Percentiles rank a stretch among this genome's conserved stretches.
Conservation (phyloP, 2,888 invertebrate species). For the Dryococelus australis region DNA sequence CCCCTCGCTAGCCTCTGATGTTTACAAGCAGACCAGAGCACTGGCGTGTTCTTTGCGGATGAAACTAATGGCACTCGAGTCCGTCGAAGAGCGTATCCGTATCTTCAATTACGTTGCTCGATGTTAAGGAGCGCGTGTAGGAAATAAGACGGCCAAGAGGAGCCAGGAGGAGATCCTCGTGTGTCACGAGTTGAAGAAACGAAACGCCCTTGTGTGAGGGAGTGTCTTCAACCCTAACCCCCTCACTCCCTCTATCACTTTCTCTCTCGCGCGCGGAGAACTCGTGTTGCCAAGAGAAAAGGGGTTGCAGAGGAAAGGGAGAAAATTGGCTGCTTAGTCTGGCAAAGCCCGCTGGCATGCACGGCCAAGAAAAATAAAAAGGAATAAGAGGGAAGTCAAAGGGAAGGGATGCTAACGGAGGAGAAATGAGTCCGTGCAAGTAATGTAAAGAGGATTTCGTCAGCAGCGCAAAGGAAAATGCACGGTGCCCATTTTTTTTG, state of each 20-base stretch:
- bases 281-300: no score
- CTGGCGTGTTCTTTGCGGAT: not conserved
- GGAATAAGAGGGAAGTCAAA: not conserved
- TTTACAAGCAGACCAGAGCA: not conserved
- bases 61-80: not conserved
- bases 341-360: not conserved
- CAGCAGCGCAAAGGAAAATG: not conserved
- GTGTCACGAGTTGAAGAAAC: conserved; percentile 16
- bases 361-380: not conserved
- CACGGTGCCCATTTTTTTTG: no score
- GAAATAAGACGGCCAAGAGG: not conserved
- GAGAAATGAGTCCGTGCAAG: not conserved
- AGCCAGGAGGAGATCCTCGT: not conserved
- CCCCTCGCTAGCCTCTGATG: not conserved
- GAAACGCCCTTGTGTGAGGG: not conserved
- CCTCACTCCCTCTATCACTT: no score
- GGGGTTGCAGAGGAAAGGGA: not conserved
- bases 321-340: conserved; percentile 8
- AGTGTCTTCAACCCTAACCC: not conserved
- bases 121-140: not conserved
- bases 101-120: not conserved
- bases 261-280: no score
- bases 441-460: not conserved
- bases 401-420: not conserved
- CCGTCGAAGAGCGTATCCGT: not conserved